phyloP scores from a whole-genome alignment of 2,888 invertebrate genomes.

The Ennomos fuscantarius region DNA sequence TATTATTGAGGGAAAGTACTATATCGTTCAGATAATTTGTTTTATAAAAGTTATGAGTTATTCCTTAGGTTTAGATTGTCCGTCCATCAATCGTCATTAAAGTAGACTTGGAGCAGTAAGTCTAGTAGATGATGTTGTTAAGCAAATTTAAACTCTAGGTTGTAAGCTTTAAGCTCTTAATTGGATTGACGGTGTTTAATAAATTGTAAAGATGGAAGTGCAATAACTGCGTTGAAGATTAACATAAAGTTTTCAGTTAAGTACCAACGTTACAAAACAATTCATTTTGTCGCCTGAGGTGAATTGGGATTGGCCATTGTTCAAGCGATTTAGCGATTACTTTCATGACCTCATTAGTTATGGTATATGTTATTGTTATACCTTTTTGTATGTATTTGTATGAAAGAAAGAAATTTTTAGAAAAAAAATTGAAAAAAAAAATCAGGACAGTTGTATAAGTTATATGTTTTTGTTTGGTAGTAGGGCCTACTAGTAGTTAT shows the following conservation, averaged over 20 bases:
- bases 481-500: too few species aligned
- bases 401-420: too few species aligned
- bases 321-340: constrained; percentile 1
- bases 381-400: too few species aligned
- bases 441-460: too few species aligned
- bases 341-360: too few species aligned
- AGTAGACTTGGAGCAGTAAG: constrained; percentile 28
- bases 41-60: not conserved
- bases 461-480: too few species aligned
- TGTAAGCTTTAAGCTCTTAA: not conserved
- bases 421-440: too few species aligned
- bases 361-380: too few species aligned
- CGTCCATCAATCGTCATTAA: constrained; percentile 36
- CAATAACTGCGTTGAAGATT: constrained; percentile 21
- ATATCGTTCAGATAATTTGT: not conserved
- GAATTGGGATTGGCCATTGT: constrained; percentile 3
- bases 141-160: not conserved
- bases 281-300: constrained; percentile 33
- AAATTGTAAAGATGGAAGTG: constrained; percentile 9
- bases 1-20: not conserved
- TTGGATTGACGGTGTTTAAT: not conserved
- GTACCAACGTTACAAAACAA: constrained; percentile 36
- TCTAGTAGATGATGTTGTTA: not conserved
- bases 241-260: constrained; percentile 27
- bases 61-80: constrained; percentile 6